Evolutionary conservation across 1,140 invertebrate genomes (phyloP), one percentile per base, ranked within the genome.

Genomic region (Dreissena rostriformis): DNA sequence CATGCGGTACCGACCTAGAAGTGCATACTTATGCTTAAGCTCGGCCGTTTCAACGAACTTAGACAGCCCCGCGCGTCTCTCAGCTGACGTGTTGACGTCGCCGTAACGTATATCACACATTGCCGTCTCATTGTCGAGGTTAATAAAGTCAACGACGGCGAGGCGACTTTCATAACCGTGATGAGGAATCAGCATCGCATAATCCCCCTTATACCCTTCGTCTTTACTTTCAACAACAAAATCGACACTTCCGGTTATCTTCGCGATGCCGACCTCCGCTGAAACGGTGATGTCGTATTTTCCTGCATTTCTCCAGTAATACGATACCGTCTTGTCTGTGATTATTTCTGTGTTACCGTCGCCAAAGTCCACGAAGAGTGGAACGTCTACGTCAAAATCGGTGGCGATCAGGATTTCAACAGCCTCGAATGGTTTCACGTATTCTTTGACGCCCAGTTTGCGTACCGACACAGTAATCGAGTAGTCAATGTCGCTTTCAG

Each of bases 361-460:
- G 12, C 89, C 90, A 82, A 92, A 92, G 17, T 91, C 84, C 53
- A 93, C 85, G 26, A 53, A 82, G 70, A 88, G 91, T 55, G 70
- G 76, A 12, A 86, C 72, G 14, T 82, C 71, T 1, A 89, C 63
- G 28, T 74, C 70, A 29, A 88, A 72, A 39, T 85, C 86, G 6
- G 88, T 65, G 15, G 26, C 83, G 7, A 91, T 86, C 17, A 80
- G 65, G 26, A 92, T 88, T 15, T 76, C 65, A 6, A 92, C 87
- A 17, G 89, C 83, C 80, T 92, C 92, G 1, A 84, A 76, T 5
- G 91, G 91, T 74, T 89, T 91, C 0, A 89, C 86, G 72, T 91
- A 91, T 8, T 26, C 14, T 55, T 83, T 80, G 7, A 51, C 76
- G 14, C 86, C 87, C 12, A 88, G 15, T 14, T 17, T 84, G n/a